Evolutionary conservation across 2,888 invertebrate species (phyloP).

Genomic region (Caenorhabditis angaria): DNA sequence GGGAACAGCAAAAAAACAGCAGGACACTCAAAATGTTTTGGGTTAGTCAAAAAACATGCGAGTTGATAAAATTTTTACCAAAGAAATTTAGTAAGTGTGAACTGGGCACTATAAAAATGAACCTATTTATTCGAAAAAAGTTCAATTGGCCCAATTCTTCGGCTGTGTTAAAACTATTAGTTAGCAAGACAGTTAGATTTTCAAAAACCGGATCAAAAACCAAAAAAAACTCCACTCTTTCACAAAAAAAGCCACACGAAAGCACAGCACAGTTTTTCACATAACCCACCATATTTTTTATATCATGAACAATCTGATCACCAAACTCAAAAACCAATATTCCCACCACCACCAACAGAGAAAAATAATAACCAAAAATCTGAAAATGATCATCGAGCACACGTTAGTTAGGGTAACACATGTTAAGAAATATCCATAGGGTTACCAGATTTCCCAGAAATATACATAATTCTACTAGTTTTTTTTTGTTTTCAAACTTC

Average conservation of each 20-base stretch:
- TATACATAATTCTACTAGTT: too few relatives aligned
- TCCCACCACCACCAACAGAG: neutral
- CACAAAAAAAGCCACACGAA: neutral
- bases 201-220: neutral
- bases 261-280: conserved; percentile 6
- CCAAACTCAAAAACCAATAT: neutral
- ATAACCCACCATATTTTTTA: conserved; percentile 19
- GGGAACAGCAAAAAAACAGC: conserved; percentile 7
- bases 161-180: too few relatives aligned
- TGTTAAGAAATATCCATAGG: neutral
- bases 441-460: too few relatives aligned
- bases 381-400: neutral
- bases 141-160: too few relatives aligned
- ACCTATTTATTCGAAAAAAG: too few relatives aligned
- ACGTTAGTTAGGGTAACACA: neutral
- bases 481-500: neutral
- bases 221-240: neutral
- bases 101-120: too few relatives aligned
- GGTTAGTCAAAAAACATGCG: too few relatives aligned
- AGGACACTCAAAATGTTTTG: neutral
- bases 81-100: too few relatives aligned
- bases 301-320: neutral
- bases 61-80: too few relatives aligned
- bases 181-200: neutral
- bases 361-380: neutral